Evolutionary conservation across 2,797 vertebrate genomes (phyloP).

Genomic region (Pterois miles): DNA sequence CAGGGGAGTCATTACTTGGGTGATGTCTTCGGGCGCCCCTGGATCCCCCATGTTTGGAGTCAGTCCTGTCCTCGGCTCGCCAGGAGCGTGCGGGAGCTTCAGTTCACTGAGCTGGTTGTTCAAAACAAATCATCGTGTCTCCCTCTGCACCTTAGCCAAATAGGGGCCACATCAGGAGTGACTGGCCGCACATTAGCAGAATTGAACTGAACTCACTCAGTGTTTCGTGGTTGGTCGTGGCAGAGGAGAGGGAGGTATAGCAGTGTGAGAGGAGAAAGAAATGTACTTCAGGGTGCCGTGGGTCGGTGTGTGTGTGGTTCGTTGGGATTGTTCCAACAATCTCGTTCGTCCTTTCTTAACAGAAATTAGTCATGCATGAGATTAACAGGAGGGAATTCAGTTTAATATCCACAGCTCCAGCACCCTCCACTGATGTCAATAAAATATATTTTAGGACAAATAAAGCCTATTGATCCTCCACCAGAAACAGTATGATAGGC

Average conservation of each 20-base stretch:
- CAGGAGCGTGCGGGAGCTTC: constrained; percentile 2
- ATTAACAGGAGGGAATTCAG: constrained; percentile 62
- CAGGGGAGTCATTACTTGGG: constrained; percentile 26
- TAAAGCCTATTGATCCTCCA: constrained; percentile 58
- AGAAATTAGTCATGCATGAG: constrained; percentile 71
- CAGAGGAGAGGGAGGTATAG: neutral
- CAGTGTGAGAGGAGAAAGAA: neutral
- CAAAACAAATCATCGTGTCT: constrained; percentile 45
- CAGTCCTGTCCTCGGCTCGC: constrained; percentile 3
- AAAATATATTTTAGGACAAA: constrained; percentile 56
- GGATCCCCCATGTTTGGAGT: constrained; percentile 17
- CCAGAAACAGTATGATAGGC: constrained; percentile 42
- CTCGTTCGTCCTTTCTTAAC: constrained; percentile 53
- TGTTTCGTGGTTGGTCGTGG: constrained; percentile 38
- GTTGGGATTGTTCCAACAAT: constrained; percentile 34
- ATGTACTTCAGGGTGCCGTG: neutral
- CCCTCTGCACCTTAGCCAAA: constrained; percentile 47
- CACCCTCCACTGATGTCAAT: constrained; percentile 52
- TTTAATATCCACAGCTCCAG: constrained; percentile 43
- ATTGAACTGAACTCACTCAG: constrained; percentile 47
- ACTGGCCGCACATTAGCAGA: constrained; percentile 36
- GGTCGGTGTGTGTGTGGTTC: neutral
- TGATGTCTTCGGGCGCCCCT: constrained; percentile 18
- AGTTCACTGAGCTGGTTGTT: constrained; percentile 50
- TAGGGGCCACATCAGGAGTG: constrained; percentile 40